A percentile compares a stretch with the other conserved stretches of the same genome.
Evolutionary conservation across 2,113 vertebrate species (phyloP).

Genomic region (Potamarius usumacintae): DNA sequence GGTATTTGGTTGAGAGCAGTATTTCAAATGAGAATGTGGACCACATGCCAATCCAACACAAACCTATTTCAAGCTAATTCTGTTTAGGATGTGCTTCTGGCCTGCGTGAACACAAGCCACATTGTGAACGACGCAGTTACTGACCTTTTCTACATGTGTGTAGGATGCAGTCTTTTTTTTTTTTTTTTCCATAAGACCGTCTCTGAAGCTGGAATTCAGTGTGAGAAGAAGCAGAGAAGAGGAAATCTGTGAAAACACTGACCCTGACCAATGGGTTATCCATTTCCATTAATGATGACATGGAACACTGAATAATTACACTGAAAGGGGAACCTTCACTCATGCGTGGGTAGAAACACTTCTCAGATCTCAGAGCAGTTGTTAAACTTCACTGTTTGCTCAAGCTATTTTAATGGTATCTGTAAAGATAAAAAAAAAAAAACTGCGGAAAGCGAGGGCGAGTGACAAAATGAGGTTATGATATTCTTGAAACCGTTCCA

Average conservation of each 20-base stretch:
- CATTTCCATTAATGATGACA: neutral
- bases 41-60: conserved; percentile 24
- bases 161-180: neutral
- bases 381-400: neutral
- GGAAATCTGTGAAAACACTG: neutral
- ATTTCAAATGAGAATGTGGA: conserved; percentile 24
- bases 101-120: conserved; percentile 19
- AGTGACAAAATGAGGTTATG: neutral
- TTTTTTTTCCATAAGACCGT: neutral
- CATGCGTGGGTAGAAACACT: neutral
- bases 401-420: neutral
- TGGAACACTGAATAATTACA: neutral
- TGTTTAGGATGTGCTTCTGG: conserved; percentile 6
- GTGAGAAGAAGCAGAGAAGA: neutral
- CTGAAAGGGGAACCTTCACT: neutral
- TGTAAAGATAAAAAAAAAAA: neutral
- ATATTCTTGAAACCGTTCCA: neutral
- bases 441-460: neutral
- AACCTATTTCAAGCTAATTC: conserved; percentile 43
- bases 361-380: neutral
- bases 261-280: neutral
- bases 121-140: conserved; percentile 15
- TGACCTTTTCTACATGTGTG: neutral
- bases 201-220: neutral
- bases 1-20: conserved; percentile 15